These are phyloP conservation scores for Smutsia temminckii DNA, from an alignment of 2,797 vertebrate species.

Conservation along the genomic window DNA sequence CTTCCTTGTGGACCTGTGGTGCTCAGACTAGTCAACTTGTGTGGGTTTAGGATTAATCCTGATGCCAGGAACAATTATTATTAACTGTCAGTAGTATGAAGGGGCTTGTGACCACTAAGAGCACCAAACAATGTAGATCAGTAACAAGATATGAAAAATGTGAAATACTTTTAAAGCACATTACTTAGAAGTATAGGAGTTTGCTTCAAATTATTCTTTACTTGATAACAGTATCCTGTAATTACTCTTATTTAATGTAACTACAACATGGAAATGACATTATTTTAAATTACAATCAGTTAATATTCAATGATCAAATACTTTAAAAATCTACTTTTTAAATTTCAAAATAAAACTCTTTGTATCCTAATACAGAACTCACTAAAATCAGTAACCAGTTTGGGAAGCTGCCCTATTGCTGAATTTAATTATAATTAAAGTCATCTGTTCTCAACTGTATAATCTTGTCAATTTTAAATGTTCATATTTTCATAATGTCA, in stretches of 20 bases:
- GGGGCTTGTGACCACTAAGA: neutral
- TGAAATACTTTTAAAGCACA: neutral
- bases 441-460: neutral
- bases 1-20: neutral
- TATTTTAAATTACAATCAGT: conserved; percentile 26
- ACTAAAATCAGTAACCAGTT: neutral
- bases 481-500: neutral
- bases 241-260: neutral
- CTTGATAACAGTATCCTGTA: neutral
- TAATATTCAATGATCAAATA: neutral
- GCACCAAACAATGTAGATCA: neutral
- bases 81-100: neutral
- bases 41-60: neutral
- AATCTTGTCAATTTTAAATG: neutral
- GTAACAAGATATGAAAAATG: conserved; percentile 18
- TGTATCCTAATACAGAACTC: neutral
- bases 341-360: conserved; percentile 27
- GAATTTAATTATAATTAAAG: conserved; percentile 16
- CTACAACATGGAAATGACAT: neutral
- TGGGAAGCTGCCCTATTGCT: neutral
- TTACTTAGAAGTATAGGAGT: neutral
- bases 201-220: conserved; percentile 7
- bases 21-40: neutral
- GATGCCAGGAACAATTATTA: neutral
- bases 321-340: neutral